Percentiles rank a stretch among this genome's conserved stretches.
Evolutionary conservation across 2,797 vertebrate species (phyloP).

Genomic region (Rhinophrynus dorsalis): DNA sequence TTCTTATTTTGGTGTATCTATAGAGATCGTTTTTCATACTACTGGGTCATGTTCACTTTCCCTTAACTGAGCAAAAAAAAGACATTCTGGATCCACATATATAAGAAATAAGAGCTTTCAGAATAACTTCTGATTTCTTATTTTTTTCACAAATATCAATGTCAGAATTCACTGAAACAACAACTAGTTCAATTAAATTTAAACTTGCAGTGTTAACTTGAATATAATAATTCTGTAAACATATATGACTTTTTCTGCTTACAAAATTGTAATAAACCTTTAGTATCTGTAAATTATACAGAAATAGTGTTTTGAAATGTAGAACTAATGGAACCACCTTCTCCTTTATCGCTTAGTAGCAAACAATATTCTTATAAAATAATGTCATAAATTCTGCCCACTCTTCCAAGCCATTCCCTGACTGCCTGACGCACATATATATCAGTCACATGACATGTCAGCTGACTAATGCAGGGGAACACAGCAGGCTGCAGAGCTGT

Average conservation of each 20-base stretch:
- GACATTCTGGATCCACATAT: too few relatives aligned
- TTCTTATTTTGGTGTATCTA: too few relatives aligned
- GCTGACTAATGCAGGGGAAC: conserved; percentile 94
- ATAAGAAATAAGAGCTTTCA: too few relatives aligned
- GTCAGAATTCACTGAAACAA: neutral
- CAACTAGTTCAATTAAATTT: neutral
- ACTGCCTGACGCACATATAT: conserved; percentile 88
- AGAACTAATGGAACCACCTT: conserved; percentile 33
- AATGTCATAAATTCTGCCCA: conserved; percentile 91
- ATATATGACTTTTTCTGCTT: conserved; percentile 14
- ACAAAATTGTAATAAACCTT: conserved; percentile 38
- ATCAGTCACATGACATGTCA: conserved; percentile 93
- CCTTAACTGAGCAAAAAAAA: too few relatives aligned
- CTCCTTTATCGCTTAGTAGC: conserved; percentile 24
- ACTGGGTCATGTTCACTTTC: too few relatives aligned
- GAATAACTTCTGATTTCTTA: too few relatives aligned
- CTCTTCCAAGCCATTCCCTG: conserved; percentile 89
- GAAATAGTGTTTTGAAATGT: conserved; percentile 26
- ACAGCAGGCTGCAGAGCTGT: conserved; percentile 88
- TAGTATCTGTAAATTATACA: conserved; percentile 28
- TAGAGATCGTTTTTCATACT: too few relatives aligned
- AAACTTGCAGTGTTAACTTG: neutral
- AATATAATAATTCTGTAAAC: conserved; percentile 20
- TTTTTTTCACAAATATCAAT: neutral
- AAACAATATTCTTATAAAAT: conserved; percentile 62